Evolutionary conservation across 2,113 vertebrate genomes (phyloP), one percentile per base, ranked within the genome.

Genomic region (Desmodus rotundus): DNA sequence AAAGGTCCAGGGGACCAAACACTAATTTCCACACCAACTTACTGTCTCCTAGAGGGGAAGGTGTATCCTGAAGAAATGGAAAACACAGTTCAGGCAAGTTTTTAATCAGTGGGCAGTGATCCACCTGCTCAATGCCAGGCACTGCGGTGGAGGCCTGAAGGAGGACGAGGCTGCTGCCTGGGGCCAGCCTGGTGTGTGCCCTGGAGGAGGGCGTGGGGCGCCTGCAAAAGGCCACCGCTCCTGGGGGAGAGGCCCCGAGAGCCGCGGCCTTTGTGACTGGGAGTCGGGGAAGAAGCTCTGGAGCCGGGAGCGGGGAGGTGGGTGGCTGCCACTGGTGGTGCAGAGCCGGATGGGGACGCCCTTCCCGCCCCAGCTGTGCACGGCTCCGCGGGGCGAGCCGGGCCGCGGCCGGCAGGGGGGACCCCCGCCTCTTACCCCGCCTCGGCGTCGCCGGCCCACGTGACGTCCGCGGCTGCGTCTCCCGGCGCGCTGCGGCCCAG

Each of bases 391-490:
- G 8, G 16, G 3, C 4, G 26, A 65, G 7, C 13, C 1, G 36
- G 7, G 4, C 33, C 5, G 10, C 31, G 20, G n/a, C 7, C 20
- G 0, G 78, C 68, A 22, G 81, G 12, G 3, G 56, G 68, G 33
- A 0, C 24, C 24, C 26, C 24, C 26, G 36, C n/a, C 63, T 76
- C 96, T 96, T 87, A 94, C 95, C 93, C 83, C 14, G 13, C 65
- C 0, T 45, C 13, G 16, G 52, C 10, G 20, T 70, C 78, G 74
- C 41, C 36, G 86, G 63, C 73, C 93, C 92, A 85, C 4, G 80
- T 8, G 83, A 65, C 36, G 41, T 72, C 63, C 20, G 20, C n/a
- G 11, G 22, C 70, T 26, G 70, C 28, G 7, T 76, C 56, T 77
- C 43, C 47, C 3, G 15, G 24, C 36, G 74, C 78, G 36, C 52